Percentiles rank a stretch among this genome's conserved stretches.
These are phyloP conservation scores for Remorina albescens DNA, from an alignment of 2,797 vertebrate species.

Conservation along the genomic window DNA sequence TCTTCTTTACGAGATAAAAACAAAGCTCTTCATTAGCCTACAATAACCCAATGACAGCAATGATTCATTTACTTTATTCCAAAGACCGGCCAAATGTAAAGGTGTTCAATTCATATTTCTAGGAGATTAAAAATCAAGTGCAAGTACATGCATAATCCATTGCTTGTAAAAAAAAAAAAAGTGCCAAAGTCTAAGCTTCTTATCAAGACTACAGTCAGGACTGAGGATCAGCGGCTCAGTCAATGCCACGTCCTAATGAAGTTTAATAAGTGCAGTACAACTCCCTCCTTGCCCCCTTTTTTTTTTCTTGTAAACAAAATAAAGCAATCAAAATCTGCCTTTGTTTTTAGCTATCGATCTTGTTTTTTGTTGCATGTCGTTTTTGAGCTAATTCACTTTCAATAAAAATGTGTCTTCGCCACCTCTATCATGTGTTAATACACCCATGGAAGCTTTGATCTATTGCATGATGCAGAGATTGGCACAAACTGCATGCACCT, in stretches of 20 bases:
- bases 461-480: neutral
- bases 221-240: neutral
- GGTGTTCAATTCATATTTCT: neutral
- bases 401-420: neutral
- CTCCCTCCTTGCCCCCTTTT: neutral
- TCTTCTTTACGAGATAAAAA: neutral
- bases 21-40: neutral
- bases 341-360: neutral
- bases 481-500: neutral
- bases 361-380: constrained; percentile 1
- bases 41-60: neutral
- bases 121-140: neutral
- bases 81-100: neutral
- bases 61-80: neutral
- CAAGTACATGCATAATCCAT: neutral
- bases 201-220: neutral
- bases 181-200: neutral
- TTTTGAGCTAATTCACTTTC: neutral
- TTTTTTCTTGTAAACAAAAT: neutral
- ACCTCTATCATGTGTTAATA: neutral
- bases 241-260: neutral
- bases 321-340: neutral
- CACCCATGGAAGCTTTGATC: neutral
- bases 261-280: neutral
- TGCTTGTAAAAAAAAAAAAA: neutral